Base-by-base conservation (phyloP, 64 coral and sea anemone genomes). In the Cladopsammia gracilis region DNA sequence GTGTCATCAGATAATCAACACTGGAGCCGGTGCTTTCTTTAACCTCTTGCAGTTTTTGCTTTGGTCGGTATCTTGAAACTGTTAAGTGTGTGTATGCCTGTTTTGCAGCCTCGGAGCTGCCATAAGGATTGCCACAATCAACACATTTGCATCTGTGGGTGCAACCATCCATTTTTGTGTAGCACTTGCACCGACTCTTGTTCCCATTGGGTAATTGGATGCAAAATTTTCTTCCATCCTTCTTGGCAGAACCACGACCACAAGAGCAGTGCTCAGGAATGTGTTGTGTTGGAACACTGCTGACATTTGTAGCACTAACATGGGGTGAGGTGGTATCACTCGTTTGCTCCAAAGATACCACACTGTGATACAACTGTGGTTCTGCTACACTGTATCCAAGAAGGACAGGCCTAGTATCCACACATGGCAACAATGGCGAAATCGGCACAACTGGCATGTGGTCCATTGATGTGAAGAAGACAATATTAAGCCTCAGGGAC, bases 81-180 rank as follows among this genome's bases (percentile, higher is more conserved):
- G 58, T 65, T 44, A 47, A 67, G 14, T 86, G 62, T 86, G 82
- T 86, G 61, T 86, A 86, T 64, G 82, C 18, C 47, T 69, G 12
- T 25, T 86, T 86, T 65, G 82, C 82, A 43, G 47, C 22, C 46
- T 4, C 60, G 46, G 81, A 85, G 26, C 58, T 23, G 23, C 81
- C 81, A 85, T 85, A 65, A 43, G 82, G 82, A 67, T 86, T 86
- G 70, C 82, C 82, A 86, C 82, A 86, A 86, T 86, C 65, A 15
- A 69, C 60, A 86, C 82, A 86, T 62, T 86, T 86, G 48, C 82
- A 86, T 45, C 65, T 70, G 34, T 86, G 82, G 46, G 20, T 67
- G 82, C 82, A 86, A 11, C 61, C 61, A 67, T 7, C 16, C 3
- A 4, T 67, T 64, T 48, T 67, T 2, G 60, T 70, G 25, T 43